These are phyloP conservation scores for Plemyria rubiginata DNA, from an alignment of 2,888 invertebrate species.

Conservation along the genomic window DNA sequence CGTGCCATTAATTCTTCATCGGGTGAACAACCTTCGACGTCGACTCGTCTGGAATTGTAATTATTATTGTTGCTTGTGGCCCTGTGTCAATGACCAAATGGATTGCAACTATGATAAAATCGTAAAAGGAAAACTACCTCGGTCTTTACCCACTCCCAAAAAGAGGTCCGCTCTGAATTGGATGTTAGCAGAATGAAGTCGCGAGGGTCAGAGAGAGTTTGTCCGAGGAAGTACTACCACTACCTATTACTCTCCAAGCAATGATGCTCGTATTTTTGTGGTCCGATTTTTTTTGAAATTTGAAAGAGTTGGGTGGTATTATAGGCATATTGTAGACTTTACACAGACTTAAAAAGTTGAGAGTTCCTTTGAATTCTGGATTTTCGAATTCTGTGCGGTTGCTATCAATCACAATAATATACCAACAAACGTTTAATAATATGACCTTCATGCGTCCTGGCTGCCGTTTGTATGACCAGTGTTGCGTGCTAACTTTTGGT, in stretches of 20 bases:
- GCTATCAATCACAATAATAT: too few species aligned
- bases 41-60: slow-evolving; percentile 78
- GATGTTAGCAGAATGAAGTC: too few species aligned
- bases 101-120: slow-evolving; percentile 29
- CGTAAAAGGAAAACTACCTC: neutral
- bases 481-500: neutral
- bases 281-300: too few species aligned
- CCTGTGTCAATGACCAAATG: slow-evolving; percentile 54
- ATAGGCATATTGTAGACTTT: too few species aligned
- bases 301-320: too few species aligned
- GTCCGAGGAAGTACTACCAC: too few species aligned
- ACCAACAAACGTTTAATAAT: neutral
- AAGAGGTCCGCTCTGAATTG: neutral
- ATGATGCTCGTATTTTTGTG: too few species aligned
- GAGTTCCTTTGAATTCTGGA: too few species aligned
- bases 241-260: too few species aligned
- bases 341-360: too few species aligned
- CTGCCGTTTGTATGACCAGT: too few species aligned
- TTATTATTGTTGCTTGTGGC: slow-evolving; percentile 61
- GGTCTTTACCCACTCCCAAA: neutral
- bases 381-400: neutral
- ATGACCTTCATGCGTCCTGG: neutral
- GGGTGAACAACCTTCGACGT: slow-evolving; percentile 75
- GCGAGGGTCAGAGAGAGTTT: too few species aligned
- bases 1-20: slow-evolving; percentile 72